Evolutionary conservation across 2,888 invertebrate genomes (phyloP), one percentile per base, ranked within the genome.

Genomic region (Lepidochrysops patricia): DNA sequence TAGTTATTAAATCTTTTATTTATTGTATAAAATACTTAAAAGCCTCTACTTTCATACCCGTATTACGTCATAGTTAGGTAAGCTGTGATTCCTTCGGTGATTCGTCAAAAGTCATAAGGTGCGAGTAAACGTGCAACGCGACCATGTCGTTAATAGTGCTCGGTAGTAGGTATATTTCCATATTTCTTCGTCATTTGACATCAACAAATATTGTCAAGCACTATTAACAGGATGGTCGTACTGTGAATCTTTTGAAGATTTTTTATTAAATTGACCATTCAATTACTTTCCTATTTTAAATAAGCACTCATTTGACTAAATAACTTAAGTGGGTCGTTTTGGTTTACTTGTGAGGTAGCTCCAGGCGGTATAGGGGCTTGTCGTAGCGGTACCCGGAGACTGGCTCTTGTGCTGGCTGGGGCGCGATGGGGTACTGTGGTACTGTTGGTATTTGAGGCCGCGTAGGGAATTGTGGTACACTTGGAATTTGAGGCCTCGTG

Each of bases 361-460:
- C 85, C 37, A 89, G 71, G 61, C 86, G 77, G 67, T 78, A 76
- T 61, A 80, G 82, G n/a, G 89, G 89, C 64, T 80, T 87, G 63
- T 83, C 76, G 68, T 89, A 89, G 19, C 73, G 68, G 68, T 89
- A 89, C 9, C 87, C 85, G 7, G 76, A 70, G 3, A 66, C 64
- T 1, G 73, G 74, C 15, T 70, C 72, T 12, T 72, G 70, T n/a
- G 61, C 63, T 19, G 73, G 77, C 29, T 59, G 58, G 0, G 58
- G 34, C 9, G 7, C 58, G 4, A 27, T 15, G 4, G 58, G 58
- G 2, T 52, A 52, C 9, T 52, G 52, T 9, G 54, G 29, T 12
- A 19, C 54, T 7, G 29, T 4, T 7, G 54, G 54, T 5, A 29
- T 29, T 15, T 52, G 52, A 2, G 52, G 52, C 52, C 7, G 7